phyloP scores from a whole-genome alignment of 2,888 invertebrate species.

The Lasioglossum zephyrum region DNA sequence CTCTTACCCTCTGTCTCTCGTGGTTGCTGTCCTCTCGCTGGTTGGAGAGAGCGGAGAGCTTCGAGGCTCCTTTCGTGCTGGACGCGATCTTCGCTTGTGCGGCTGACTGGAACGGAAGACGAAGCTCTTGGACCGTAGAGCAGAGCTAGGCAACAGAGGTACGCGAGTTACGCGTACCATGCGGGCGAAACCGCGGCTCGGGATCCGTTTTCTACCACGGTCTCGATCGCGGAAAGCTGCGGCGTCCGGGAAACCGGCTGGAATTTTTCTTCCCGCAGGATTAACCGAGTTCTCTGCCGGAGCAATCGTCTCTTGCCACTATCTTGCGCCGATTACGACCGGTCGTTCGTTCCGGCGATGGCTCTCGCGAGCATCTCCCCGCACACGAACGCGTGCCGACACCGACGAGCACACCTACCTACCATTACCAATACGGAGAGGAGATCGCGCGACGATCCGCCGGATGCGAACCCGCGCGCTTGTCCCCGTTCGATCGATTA shows the following conservation, averaged over 20 bases:
- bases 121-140: neutral
- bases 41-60: constrained; percentile 23
- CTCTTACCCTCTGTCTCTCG: constrained; percentile 1
- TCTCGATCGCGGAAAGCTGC: constrained; percentile 4
- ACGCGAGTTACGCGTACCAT: neutral
- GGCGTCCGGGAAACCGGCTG: constrained; percentile 5
- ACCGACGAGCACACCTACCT: neutral
- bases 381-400: neutral
- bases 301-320: constrained; percentile 1
- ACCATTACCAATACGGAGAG: neutral
- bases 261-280: constrained; percentile 18
- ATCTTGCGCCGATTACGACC: constrained; percentile 26
- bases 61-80: constrained; percentile 52
- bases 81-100: neutral
- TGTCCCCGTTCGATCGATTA: constrained; percentile 53
- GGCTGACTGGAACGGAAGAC: constrained; percentile 3
- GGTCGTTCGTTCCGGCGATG: constrained; percentile 26
- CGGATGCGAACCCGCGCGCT: constrained; percentile 19
- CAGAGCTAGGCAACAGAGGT: neutral
- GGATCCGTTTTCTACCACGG: neutral
- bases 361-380: constrained; percentile 6
- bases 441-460: constrained; percentile 46
- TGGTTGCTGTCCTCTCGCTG: constrained; percentile 22
- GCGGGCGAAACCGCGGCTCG: neutral
- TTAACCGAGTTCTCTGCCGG: neutral